A percentile compares a stretch with the other conserved stretches of the same genome.
phyloP scores from a whole-genome alignment of 2,888 invertebrate genomes.

The Dicyrtoma fusca region DNA sequence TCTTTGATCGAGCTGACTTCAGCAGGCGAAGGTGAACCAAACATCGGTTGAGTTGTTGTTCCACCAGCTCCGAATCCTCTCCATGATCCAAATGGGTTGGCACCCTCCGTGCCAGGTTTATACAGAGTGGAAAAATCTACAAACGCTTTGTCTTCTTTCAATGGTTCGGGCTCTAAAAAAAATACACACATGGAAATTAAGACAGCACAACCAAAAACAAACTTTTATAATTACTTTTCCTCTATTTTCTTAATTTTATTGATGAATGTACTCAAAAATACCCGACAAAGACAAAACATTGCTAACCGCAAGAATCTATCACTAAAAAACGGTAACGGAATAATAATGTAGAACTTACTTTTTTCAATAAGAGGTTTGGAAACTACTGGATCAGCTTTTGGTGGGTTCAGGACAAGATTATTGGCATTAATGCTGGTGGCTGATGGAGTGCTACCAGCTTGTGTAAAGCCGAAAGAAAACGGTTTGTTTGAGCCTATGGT shows the following conservation, averaged over 20 bases:
- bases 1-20: not conserved
- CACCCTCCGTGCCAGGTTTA: not conserved
- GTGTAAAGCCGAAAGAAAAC: conserved; percentile 7
- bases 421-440: not conserved
- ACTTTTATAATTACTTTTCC: too few species aligned
- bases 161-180: not conserved
- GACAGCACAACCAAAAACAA: not conserved
- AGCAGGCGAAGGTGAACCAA: not conserved
- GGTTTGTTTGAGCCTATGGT: not conserved
- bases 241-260: too few species aligned
- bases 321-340: too few species aligned
- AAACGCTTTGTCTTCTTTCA: not conserved
- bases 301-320: too few species aligned
- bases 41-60: not conserved
- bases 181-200: not conserved
- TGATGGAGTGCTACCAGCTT: not conserved
- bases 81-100: conserved; percentile 8
- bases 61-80: conserved; percentile 9
- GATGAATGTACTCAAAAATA: too few species aligned
- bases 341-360: conserved; percentile 2
- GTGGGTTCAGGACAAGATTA: not conserved
- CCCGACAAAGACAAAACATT: too few species aligned
- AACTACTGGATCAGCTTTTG: conserved; percentile 2
- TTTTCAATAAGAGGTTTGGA: not conserved
- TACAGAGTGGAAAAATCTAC: conserved; percentile 16